A percentile compares a stretch with the other conserved stretches of the same genome.
phyloP scores from a whole-genome alignment of 2,797 vertebrate species.

The Betta splendens region DNA sequence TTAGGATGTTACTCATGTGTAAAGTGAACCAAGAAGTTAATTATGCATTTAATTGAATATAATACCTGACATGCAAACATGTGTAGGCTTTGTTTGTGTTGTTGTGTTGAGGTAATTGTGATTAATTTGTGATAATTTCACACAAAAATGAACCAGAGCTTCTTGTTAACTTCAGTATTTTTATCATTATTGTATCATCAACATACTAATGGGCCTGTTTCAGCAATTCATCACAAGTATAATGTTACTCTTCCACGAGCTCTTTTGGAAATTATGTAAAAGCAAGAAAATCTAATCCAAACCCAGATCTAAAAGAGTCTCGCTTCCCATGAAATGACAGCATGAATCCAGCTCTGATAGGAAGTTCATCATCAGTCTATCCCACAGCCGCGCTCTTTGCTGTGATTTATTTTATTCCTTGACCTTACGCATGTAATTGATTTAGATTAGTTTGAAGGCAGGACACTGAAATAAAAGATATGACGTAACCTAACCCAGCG shows the following conservation, averaged over 20 bases:
- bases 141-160: too few relatives aligned
- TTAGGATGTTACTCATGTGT: too few relatives aligned
- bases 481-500: conserved; percentile 28
- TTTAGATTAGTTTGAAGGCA: conserved; percentile 48
- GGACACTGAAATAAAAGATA: conserved; percentile 36
- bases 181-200: too few relatives aligned
- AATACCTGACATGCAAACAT: too few relatives aligned
- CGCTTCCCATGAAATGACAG: conserved; percentile 29
- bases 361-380: conserved; percentile 43
- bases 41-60: too few relatives aligned
- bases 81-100: too few relatives aligned
- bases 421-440: conserved; percentile 43
- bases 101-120: too few relatives aligned
- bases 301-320: conserved; percentile 9
- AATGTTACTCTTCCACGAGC: conserved; percentile 3
- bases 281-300: conserved; percentile 9
- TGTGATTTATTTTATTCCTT: conserved; percentile 57
- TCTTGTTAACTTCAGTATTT: background rate
- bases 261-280: conserved; percentile 28
- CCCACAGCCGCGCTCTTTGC: conserved; percentile 32
- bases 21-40: too few relatives aligned
- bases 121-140: too few relatives aligned
- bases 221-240: conserved; percentile 5
- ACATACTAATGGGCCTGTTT: background rate
- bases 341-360: conserved; percentile 47